Evolutionary conservation across 2,888 invertebrate genomes (phyloP), one percentile per base, ranked within the genome.

Genomic region (Choristoneura rosaceana): DNA sequence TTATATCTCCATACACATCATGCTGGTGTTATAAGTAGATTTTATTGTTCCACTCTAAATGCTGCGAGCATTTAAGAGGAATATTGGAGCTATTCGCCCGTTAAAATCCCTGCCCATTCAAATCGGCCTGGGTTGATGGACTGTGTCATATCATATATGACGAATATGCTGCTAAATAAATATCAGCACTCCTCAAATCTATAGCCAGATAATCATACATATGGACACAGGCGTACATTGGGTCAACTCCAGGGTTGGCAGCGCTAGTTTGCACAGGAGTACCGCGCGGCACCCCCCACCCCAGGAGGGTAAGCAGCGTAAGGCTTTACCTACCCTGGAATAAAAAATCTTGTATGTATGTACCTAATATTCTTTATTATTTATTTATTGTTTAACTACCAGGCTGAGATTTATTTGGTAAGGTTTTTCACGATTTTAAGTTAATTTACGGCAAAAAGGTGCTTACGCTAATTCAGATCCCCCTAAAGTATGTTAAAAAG

Each of bases 401-500:
- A 34, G 34, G 7, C 34, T 34, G 34, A 34, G 25, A 25, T 25
- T 25, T 25, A 25, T 25, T 25, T 25, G 1, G 25, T 25, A 25
- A 1, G 25, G 25, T 25, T 25, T 25, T 25, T 25, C 9, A 10
- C 7, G 41, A 10, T 60, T 60, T 2, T 50, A 59, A 65, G 65
- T 55, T 65, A 25, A 70, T 70, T 70, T 52, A 47, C 52, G 25
- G 10, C 9, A 59, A 58, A 7, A 50, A 47, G 34, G 43, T 15
- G 62, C 66, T 61, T 4, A 61, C 25, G 62, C 66, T 61, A 9
- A 61, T 67, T 62, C 45, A 34, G 61, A 59, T 58, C 43, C 55
- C 58, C 45, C 62, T 43, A 34, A 58, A 71, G 62, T 47, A 62
- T 62, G 47, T 67, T 71, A 67, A 76, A 76, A 70, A 71, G 66